Base-by-base conservation (phyloP, 2,797 vertebrate genomes). In the Emydoidea blandingii region DNA sequence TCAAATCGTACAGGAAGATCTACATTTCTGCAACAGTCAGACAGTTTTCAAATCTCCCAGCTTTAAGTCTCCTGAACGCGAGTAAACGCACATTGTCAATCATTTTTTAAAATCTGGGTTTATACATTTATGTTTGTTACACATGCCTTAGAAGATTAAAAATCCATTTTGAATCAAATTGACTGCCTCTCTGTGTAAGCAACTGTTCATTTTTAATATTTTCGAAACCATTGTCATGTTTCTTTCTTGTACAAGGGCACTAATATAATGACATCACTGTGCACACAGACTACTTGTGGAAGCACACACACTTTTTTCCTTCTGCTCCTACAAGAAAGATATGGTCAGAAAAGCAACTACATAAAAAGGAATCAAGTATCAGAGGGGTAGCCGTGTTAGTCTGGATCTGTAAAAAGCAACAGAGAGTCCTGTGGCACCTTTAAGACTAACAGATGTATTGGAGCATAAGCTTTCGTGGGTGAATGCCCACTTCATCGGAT, bases 41-140 rank as follows among this genome's bases (percentile, higher is more conserved):
- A 62, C 50, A 87, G 62, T 88, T 88, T 5, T 41, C 83, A 92
- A 82, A 53, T 2, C 31, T 56, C 62, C 52, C 11, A 81, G 65
- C 14, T 88, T 83, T 16, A 79, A 8, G 87, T 76, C 76, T 87
- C 91, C 76, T 79, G 37, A 23, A 81, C 9, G 68, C 52, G 68
- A 52, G 52, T 53, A 81, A 86, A 93, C 86, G 81, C 50, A 85
- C 41, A 93, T 34, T 47, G 62, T 1, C 3, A 4, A 78, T 15
- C 0, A 49, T 21, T 52, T 68, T 91, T 89, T 44, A 0, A 52
- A 76, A 12, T 4, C 23, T 41, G 83, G 16, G 87, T 41, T 94
- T 94, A 94, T 72, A 83, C 37, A 90, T 79, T 86, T 82, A 79
- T 7, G 10, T 91, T 95, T 25, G 50, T 87, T 87, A 78, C 4